These are phyloP conservation scores for Papilio protenor DNA, from an alignment of 2,888 invertebrate species.

Conservation along the genomic window DNA sequence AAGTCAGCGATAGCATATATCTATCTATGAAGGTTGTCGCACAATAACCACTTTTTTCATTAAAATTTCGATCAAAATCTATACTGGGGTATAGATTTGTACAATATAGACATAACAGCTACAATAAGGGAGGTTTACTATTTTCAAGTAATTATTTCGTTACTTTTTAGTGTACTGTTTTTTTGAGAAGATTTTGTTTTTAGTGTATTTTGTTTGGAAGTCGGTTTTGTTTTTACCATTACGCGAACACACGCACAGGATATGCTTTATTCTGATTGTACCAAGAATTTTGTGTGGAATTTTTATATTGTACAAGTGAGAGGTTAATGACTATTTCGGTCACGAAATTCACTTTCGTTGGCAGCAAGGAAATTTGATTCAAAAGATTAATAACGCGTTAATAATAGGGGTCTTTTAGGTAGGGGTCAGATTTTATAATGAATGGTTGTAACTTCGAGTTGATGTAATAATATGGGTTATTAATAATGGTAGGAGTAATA, in stretches of 20 bases:
- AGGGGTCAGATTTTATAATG: background rate
- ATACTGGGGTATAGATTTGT: no score
- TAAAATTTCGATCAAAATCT: no score
- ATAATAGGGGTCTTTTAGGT: slow-evolving; percentile 14
- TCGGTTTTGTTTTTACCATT: no score
- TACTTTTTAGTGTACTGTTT: no score
- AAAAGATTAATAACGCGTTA: slow-evolving; percentile 21
- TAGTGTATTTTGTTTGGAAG: no score
- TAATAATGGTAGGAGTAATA: background rate
- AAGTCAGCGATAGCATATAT: no score
- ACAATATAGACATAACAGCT: no score
- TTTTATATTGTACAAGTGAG: slow-evolving; percentile 50
- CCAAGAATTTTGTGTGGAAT: slow-evolving; percentile 54
- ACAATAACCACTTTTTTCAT: no score
- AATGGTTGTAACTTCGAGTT: background rate
- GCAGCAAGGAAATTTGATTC: slow-evolving; percentile 9
- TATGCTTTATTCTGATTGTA: slow-evolving; percentile 64
- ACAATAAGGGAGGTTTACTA: no score
- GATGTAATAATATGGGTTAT: background rate
- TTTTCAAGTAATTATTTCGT: no score
- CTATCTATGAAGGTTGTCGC: no score
- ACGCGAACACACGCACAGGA: slow-evolving; percentile 63
- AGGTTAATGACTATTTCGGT: slow-evolving; percentile 20
- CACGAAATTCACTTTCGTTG: slow-evolving; percentile 26
- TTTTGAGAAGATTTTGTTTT: no score